phyloP scores from a whole-genome alignment of 2,797 vertebrate genomes.

The Phoxinus dragarum region DNA sequence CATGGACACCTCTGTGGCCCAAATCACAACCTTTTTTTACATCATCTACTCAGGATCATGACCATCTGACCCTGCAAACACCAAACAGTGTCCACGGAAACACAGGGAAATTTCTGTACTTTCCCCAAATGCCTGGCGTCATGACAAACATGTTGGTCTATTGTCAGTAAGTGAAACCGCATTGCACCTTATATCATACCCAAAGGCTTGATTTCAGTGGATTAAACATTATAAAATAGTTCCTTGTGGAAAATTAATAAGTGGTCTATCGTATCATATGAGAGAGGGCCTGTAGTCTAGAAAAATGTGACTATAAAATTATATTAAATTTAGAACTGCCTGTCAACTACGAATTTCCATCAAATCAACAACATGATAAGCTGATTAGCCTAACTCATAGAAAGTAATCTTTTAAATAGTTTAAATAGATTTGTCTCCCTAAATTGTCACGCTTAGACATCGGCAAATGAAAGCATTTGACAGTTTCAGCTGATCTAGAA shows the following conservation, averaged over 20 bases:
- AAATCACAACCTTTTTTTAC: not conserved
- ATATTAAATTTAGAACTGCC: not conserved
- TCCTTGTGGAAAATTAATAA: not conserved
- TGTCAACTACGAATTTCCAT: not conserved
- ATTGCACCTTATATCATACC: not conserved
- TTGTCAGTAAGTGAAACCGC: conserved; percentile 14
- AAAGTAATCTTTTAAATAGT: not conserved
- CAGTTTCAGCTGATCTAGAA: not conserved
- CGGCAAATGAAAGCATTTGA: not conserved
- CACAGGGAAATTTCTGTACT: conserved; percentile 1
- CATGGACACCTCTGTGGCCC: not conserved
- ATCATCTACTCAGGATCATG: not conserved
- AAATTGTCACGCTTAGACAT: not conserved
- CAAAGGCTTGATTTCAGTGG: not conserved
- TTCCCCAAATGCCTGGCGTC: conserved; percentile 30
- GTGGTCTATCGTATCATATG: no score
- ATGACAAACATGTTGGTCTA: not conserved
- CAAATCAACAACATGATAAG: not conserved
- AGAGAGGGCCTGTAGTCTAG: not conserved
- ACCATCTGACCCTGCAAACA: not conserved
- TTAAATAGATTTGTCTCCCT: not conserved
- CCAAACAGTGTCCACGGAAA: not conserved
- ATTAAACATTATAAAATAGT: not conserved
- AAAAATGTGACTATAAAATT: not conserved
- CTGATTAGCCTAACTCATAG: not conserved